Evolutionary conservation across 1,140 invertebrate genomes (phyloP).

Genomic region (Melipona quadrifasciata): DNA sequence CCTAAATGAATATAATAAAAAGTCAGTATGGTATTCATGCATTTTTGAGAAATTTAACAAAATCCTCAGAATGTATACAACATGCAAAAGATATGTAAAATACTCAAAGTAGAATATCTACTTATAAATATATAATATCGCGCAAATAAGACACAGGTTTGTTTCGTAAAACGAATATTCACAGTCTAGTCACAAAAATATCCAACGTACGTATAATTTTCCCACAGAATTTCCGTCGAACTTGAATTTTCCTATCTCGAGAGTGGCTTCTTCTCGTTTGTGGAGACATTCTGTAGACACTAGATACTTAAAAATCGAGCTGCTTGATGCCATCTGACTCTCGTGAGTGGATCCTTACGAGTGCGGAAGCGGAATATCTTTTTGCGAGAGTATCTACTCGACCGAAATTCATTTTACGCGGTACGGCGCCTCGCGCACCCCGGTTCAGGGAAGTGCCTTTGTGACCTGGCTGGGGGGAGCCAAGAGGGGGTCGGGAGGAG

Average conservation of each 20-base stretch:
- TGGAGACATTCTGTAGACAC: background rate
- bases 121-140: no score
- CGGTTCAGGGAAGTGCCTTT: slow-evolving; percentile 56
- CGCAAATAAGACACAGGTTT: no score
- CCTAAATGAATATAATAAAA: no score
- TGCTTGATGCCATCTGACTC: background rate
- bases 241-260: background rate
- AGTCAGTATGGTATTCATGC: no score
- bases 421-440: slow-evolving; percentile 39
- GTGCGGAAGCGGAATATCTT: background rate
- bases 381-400: slow-evolving; percentile 25
- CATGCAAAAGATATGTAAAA: no score
- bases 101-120: no score
- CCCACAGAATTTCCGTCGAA: background rate
- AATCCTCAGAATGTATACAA: no score
- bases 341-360: background rate
- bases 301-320: background rate
- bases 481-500: no score
- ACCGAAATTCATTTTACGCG: slow-evolving; percentile 53
- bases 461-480: slow-evolving; percentile 48
- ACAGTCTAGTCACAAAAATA: background rate
- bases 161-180: background rate
- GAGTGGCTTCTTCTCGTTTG: background rate
- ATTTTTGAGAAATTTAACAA: no score
- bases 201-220: background rate